Conservation (phyloP, 2,888 invertebrate species). For the Himalopsyche anomala region DNA sequence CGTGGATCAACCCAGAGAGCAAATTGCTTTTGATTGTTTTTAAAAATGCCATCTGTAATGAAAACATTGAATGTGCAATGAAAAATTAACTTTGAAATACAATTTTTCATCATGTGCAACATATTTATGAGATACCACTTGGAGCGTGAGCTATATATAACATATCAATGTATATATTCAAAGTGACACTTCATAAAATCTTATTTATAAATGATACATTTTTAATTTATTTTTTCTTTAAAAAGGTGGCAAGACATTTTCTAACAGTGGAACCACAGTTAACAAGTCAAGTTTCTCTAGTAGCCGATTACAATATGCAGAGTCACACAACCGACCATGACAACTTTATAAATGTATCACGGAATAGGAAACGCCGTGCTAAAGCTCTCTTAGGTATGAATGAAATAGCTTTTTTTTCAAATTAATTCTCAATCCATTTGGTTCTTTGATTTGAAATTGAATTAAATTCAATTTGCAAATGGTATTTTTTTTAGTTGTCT, state of each 20-base stretch:
- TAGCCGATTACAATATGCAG: constrained; percentile 97
- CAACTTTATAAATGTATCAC: constrained; percentile 94
- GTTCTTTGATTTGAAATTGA: too few relatives aligned
- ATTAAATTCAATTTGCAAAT: too few relatives aligned
- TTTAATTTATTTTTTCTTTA: constrained; percentile 19
- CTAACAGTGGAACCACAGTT: constrained; percentile 93
- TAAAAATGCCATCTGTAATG: too few relatives aligned
- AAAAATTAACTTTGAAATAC: not conserved
- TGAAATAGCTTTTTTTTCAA: too few relatives aligned
- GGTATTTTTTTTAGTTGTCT: not conserved
- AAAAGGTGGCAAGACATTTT: constrained; percentile 91
- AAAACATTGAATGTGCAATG: too few relatives aligned
- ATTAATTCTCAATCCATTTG: too few relatives aligned
- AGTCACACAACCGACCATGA: constrained; percentile 96
- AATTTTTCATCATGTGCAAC: not conserved
- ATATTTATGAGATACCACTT: not conserved
- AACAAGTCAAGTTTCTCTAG: constrained; percentile 85
- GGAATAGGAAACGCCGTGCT: constrained; percentile 91
- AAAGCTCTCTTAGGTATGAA: constrained; percentile 88
- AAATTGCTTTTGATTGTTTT: too few relatives aligned
- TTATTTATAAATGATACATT: not conserved
- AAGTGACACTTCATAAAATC: not conserved
- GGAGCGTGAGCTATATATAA: not conserved
- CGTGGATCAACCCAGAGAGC: too few relatives aligned
- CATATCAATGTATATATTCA: not conserved